Evolutionary conservation across 2,113 vertebrate genomes (phyloP).

Genomic region (Microtus pennsylvanicus): DNA sequence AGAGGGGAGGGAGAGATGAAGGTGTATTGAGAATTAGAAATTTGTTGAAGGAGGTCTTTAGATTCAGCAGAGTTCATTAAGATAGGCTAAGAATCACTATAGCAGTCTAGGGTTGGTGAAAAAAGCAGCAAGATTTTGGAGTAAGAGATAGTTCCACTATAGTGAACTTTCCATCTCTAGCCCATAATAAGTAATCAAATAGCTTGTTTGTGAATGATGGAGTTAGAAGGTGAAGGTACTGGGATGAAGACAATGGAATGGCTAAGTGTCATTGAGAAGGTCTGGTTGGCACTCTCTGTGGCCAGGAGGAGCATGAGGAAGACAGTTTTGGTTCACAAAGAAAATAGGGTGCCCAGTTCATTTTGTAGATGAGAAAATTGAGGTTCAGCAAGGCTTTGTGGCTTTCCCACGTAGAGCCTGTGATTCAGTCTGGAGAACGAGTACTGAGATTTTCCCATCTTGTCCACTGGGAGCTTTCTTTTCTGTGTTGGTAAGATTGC

Average conservation of each 20-base stretch:
- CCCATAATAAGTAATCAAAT: neutral
- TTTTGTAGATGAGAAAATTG: slow-evolving; percentile 47
- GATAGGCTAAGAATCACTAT: neutral
- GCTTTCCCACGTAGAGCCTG: neutral
- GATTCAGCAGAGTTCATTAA: neutral
- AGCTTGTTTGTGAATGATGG: neutral
- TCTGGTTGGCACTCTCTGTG: neutral
- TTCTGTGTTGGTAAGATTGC: slow-evolving; percentile 16
- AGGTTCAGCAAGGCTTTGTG: neutral
- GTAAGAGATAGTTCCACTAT: neutral
- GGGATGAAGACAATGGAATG: neutral
- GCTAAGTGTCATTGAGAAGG: neutral
- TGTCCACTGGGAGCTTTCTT: neutral
- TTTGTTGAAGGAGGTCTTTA: slow-evolving; percentile 39
- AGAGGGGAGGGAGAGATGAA: neutral
- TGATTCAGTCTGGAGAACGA: slow-evolving; percentile 25
- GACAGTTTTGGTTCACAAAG: slow-evolving; percentile 28
- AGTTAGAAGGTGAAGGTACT: neutral
- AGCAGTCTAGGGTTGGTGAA: neutral
- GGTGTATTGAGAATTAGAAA: slow-evolving; percentile 31
- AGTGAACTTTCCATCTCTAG: neutral
- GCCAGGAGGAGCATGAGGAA: neutral
- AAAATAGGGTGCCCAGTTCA: neutral
- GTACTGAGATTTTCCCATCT: neutral
- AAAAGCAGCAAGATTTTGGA: slow-evolving; percentile 14